Base-by-base conservation (phyloP, 2,113 vertebrate species). In the Hippolais icterina region DNA sequence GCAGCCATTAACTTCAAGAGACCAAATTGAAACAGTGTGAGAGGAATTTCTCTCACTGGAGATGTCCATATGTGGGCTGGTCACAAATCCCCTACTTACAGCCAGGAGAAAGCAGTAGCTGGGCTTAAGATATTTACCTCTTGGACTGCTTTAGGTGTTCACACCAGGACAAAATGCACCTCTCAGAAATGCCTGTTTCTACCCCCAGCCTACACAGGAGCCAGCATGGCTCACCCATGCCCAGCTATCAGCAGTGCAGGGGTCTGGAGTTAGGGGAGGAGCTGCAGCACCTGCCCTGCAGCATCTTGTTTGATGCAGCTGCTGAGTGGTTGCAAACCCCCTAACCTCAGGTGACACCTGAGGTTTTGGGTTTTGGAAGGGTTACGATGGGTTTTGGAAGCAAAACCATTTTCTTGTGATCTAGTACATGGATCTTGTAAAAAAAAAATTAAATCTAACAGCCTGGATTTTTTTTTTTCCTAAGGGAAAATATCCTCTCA, bases 71-170 rank as follows among this genome's bases (percentile, higher is more conserved):
- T 9, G 27, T 23, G 44, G 6, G 25, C 5, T 63, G 56, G 42
- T n/a, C 46, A 37, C 0, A 0, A 47, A 28, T 10, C 8, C 12
- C 12, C 13, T 41, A 1, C 9, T 39, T 17, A 46, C 0, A 5
- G 33, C 3, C 28, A 23, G 63, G 22, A 90, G 52, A 56, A 52
- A 88, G 24, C 16, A 64, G 35, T 9, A 22, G 8, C 35, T 63
- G 28, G 15, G 8, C 11, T 24, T 23, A 8, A 71, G 52, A 17
- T 1, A 5, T 41, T 53, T 77, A n/a, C 21, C 35, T 76, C 27
- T 61, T 24, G 24, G 61, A 7, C 20, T 68, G 71, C 41, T 52
- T 35, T 22, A 27, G 25, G 2, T 63, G 33, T 29, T 23, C 39
- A 52, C 6, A 35, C 5, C 27, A 15, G 70, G 41, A 47, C 33